Evolutionary conservation across 2,113 vertebrate genomes (phyloP), one percentile per base, ranked within the genome.

Genomic region (Cyphomyrus discorhynchus): DNA sequence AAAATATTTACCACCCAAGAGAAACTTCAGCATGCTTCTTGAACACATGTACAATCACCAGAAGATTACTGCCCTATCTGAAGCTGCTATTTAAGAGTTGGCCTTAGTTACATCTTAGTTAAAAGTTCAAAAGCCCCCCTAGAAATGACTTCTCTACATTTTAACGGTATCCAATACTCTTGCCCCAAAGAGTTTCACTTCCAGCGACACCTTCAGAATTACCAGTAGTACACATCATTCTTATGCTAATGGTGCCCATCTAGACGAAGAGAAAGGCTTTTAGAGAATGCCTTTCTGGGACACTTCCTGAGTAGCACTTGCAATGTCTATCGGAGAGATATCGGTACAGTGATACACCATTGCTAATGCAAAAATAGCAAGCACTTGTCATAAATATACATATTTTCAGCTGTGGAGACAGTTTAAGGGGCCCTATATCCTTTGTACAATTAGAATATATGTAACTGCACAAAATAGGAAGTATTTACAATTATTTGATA

Each of bases 371-470:
- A 53, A 87, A 52, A 87, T 21, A 35, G 47, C 50, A 35, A 53
- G 47, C 50, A 87, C 49, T 85, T 49, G 45, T 80, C 45, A 84
- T 47, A 87, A 56, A 87, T 52, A 87, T 35, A 56, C 50, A 87
- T 87, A 53, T 87, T 87, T 19, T 53, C 49, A n/a, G 85, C n/a
- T 10, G 31, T 52, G 9, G 27, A 50, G 50, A 52, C 27, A 56
- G 46, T 19, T 87, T 56, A 15, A 52, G 45, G 47, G 27, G 1
- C 6, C 50, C 50, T 56, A 35, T 39, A 56, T 87, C 31, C 50
- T 56, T 39, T 39, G 85, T 15, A 87, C 50, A 56, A 53, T 53
- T 86, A 86, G n/a, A 50, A 86, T 45, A 87, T 11, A 58, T 42
- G 15, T 8, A 35, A 53, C 31, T 24, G 52, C 31, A 87, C 31